Evolutionary conservation across 2,888 invertebrate genomes (phyloP), one percentile per base, ranked within the genome.

Genomic region (Ornithoptera alexandrae): DNA sequence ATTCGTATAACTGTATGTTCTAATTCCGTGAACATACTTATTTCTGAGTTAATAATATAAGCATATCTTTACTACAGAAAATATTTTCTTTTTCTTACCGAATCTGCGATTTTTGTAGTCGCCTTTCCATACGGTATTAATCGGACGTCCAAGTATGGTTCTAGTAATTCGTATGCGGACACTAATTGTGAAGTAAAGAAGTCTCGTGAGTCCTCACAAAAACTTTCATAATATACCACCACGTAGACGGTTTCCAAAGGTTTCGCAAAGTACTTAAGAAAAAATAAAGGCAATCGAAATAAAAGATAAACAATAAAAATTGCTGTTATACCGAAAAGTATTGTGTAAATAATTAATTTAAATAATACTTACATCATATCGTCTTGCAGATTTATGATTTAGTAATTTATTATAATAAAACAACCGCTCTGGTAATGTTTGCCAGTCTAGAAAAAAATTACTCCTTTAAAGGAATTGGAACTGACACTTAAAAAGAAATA

Each of bases 81-180:
- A n/a, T 18, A 53, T 53, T 53, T n/a, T n/a, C 15, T 22, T 22
- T 42, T 42, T 46, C 61, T 68, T 69, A 72, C 72, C 53, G 69
- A 65, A 73, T 72, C 72, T 69, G 66, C 63, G 17, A 59, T 66
- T 69, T 66, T 71, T 73, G 71, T 85, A 15, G 39, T 87, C 5
- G 97, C 96, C 88, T 97, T 96, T 69, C 97, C 97, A 84, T 96
- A 97, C 59, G 97, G 97, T 74, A 96, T 89, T 71, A 96, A 90
- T 76, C 94, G 93, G n/a, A 96, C 81, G 69, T 94, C 90, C 74
- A 97, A 87, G 76, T 94, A 87, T 58, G 94, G 84, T 50, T 93
- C 87, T 30, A 95, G 90, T 73, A 87, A 91, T 73, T 94, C 89
- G 78, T 93, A 95, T 0, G 94, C 92, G 6, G 96, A 95, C 61